Evolutionary conservation across 2,113 vertebrate genomes (phyloP), one percentile per base, ranked within the genome.

Genomic region (Hoplias malabaricus): DNA sequence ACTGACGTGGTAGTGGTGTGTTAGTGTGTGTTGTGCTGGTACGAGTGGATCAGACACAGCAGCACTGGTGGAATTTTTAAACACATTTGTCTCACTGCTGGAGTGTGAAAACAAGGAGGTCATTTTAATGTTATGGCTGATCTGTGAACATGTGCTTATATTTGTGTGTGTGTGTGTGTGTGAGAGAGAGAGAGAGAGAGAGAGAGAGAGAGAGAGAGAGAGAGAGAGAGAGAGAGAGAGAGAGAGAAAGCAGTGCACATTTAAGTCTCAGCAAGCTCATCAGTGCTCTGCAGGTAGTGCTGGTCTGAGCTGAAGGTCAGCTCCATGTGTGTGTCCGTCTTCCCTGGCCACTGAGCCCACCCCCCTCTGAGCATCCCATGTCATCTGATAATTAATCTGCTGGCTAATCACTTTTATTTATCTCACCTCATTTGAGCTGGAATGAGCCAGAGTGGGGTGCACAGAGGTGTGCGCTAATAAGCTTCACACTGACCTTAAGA

Each of bases 401-500:
- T 70, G 80, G 85, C 89, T 90, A 89, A 92, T 92, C 91, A 90
- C 89, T 90, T 91, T 87, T 87, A 88, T 90, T 92, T 80, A 91
- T 85, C 90, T 92, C 89, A 90, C 81, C 84, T 86, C 82, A 75
- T 87, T 75, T 84, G 83, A 84, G 86, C 85, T 77, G 81, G 78
- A 77, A 84, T 87, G 83, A 88, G 85, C 88, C 82, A 84, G 84
- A 82, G 73, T 84, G 59, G 80, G 84, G 82, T 72, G 84, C 85
- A 79, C 90, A 89, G 88, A 83, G 70, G 90, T 88, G 86, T 82
- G 82, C 54, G 79, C 84, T 91, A 90, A 70, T 68, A 34, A 70
- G 75, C 67, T 78, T 70, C 75, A 70, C 40, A 36, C 78, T 82
- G 91, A 90, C 43, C 67, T 69, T 81, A 54, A 88, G 87, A 87